Evolutionary conservation across 2,113 vertebrate genomes (phyloP), one percentile per base, ranked within the genome.

Genomic region (Pluvianellus socialis): DNA sequence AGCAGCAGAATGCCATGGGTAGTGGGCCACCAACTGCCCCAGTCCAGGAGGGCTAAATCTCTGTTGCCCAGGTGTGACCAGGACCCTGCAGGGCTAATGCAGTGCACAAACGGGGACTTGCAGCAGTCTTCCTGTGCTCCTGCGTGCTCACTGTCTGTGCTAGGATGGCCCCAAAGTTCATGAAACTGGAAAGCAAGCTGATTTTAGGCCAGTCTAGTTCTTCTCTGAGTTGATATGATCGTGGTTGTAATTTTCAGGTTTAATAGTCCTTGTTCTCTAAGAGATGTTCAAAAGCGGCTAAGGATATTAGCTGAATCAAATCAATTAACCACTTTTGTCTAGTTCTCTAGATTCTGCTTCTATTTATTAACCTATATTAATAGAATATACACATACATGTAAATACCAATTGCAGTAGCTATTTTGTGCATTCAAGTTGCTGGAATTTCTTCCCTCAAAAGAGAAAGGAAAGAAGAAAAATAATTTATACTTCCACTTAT

Each of bases 81-180:
- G 49, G 47, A 63, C 35, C 23, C 58, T 6, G 10, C 35, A 72
- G 58, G 49, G 26, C 22, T 47, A 42, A 40, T 7, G 11, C 18
- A 74, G 45, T 1, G 4, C 11, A 44, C 7, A 22, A 35, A 63
- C 4, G 1, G 3, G 27, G n/a, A 44, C 44, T 53, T 55, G 24
- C 10, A 63, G 33, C 38, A 55, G 12, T 38, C 30, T 92, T 42
- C 10, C 42, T 44, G 27, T 55, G 30, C 38, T 61, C 30, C 61
- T 0, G 2, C 30, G 24, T 40, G 50, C 4, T 5, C 12, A 3
- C 27, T 45, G 13, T 33, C 47, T 44, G 2, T 40, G 50, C 12
- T 52, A 50, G 55, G 45, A 35, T 18, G 56, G 33, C 15, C 24
- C 56, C n/a, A 56, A 49, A 56, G 7, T 26, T 79, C 33, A 56